phyloP scores from a whole-genome alignment of 2,888 invertebrate species.

The Xestoiulus laeticollis region DNA sequence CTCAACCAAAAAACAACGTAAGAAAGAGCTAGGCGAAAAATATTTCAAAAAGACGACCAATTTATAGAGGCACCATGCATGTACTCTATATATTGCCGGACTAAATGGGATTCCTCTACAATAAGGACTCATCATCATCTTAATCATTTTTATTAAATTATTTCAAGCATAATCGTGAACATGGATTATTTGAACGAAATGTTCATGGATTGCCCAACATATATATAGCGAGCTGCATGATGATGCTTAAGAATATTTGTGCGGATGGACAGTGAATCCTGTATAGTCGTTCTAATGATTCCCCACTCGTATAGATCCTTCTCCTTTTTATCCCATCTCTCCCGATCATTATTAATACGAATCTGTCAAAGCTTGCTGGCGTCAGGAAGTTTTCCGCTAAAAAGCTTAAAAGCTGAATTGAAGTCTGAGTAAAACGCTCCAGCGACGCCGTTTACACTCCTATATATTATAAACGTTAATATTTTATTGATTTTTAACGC shows the following conservation, averaged over 20 bases:
- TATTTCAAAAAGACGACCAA: not conserved
- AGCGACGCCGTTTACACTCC: not conserved
- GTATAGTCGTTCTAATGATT: not conserved
- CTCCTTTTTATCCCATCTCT: not conserved
- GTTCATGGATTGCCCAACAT: too few species aligned
- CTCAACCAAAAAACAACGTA: not conserved
- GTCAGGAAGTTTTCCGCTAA: not conserved
- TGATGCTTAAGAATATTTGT: not conserved
- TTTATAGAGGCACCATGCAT: too few species aligned
- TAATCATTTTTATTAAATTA: too few species aligned
- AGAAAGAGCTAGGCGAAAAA: not conserved
- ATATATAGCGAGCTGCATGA: too few species aligned
- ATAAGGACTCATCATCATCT: too few species aligned
- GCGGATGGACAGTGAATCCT: not conserved
- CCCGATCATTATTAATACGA: not conserved
- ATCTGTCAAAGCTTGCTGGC: conserved; percentile 11
- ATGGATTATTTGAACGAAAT: too few species aligned
- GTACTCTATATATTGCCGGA: too few species aligned
- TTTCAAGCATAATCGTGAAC: too few species aligned
- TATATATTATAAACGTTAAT: not conserved
- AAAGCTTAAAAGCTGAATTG: conserved; percentile 6
- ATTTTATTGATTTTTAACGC: conserved; percentile 7
- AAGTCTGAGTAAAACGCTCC: not conserved
- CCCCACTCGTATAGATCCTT: not conserved
- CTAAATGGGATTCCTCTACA: too few species aligned